These are phyloP conservation scores for Drosophila pachea DNA, from an alignment of 1,140 invertebrate species.

Conservation along the genomic window DNA sequence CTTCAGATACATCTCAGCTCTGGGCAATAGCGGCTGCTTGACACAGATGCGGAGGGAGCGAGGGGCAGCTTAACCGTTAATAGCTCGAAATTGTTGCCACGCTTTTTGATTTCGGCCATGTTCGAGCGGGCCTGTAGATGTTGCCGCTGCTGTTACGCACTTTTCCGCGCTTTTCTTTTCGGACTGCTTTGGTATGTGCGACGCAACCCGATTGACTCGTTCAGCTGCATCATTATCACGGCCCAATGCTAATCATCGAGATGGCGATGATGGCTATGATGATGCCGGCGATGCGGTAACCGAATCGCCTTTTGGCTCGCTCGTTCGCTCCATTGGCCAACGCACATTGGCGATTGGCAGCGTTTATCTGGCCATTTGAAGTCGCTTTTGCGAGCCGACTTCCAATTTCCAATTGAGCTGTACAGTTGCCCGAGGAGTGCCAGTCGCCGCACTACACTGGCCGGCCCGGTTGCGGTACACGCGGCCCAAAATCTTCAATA, in stretches of 20 bases:
- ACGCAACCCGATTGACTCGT: constrained; percentile 66
- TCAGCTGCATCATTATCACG: constrained; percentile 33
- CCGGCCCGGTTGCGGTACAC: not conserved
- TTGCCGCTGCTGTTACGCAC: constrained; percentile 24
- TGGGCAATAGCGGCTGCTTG: constrained; percentile 21
- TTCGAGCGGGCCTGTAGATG: no score
- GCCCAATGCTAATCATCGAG: no score
- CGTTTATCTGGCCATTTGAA: constrained; percentile 68
- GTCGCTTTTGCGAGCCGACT: constrained; percentile 61
- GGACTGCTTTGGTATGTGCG: constrained; percentile 20
- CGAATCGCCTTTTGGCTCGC: constrained; percentile 32
- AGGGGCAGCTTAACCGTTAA: constrained; percentile 76
- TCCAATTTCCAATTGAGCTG: constrained; percentile 65
- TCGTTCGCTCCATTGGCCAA: constrained; percentile 42
- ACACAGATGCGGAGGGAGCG: constrained; percentile 20
- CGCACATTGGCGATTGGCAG: constrained; percentile 50
- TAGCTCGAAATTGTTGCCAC: constrained; percentile 61
- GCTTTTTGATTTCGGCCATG: constrained; percentile 70
- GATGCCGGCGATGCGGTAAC: constrained; percentile 59
- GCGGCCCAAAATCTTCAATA: constrained; percentile 1
- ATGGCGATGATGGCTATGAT: constrained; percentile 39
- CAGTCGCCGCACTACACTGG: constrained; percentile 32
- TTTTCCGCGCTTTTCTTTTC: constrained; percentile 35
- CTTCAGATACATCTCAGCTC: not conserved
- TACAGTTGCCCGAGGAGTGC: constrained; percentile 40